These are phyloP conservation scores for Poecilobothrus nobilitatus DNA, from an alignment of 2,888 invertebrate genomes.

Conservation along the genomic window DNA sequence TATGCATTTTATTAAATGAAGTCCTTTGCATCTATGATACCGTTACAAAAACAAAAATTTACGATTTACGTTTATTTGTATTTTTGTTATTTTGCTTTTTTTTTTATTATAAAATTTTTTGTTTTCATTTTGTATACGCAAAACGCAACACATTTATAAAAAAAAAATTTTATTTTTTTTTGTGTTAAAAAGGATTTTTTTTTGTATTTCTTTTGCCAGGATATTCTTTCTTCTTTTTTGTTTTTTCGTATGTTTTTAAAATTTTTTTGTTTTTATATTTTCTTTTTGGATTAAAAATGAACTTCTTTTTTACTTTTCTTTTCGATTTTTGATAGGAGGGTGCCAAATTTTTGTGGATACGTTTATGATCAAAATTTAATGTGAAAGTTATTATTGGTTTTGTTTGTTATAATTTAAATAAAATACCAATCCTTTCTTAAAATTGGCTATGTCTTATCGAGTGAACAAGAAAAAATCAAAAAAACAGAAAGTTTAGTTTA, in stretches of 20 bases:
- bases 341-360: no score
- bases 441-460: no score
- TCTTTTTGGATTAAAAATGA: neutral
- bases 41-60: conserved; percentile 19
- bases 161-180: conserved; percentile 2
- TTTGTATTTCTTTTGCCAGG: conserved; percentile 20
- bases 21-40: conserved; percentile 22
- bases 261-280: neutral
- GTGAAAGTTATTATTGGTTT: no score
- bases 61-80: conserved; percentile 21
- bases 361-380: no score
- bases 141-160: conserved; percentile 8
- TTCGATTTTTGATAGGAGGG: no score
- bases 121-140: neutral
- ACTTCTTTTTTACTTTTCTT: no score
- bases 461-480: no score
- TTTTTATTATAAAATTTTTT: neutral
- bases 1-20: neutral
- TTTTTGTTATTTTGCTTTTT: neutral
- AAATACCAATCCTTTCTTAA: no score
- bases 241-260: no score
- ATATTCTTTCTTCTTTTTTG: conserved; percentile 14
- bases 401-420: no score
- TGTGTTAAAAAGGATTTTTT: conserved; percentile 22
- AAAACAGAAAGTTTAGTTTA: no score